Evolutionary conservation across 1,140 invertebrate species (phyloP).

Genomic region (Saccostrea cuccullata): DNA sequence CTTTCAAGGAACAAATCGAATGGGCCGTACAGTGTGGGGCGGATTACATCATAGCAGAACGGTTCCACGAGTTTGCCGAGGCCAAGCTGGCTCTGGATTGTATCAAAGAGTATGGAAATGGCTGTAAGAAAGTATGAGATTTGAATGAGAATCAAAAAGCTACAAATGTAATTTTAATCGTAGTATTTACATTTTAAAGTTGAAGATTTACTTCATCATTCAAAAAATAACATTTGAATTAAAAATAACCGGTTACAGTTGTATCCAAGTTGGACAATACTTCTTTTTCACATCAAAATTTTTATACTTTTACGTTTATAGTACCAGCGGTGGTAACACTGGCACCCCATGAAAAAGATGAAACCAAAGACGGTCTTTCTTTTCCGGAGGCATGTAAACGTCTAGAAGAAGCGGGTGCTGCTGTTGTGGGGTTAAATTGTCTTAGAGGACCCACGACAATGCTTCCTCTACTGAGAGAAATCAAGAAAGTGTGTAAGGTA

Average conservation of each 20-base stretch:
- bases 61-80: constrained; percentile 66
- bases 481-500: constrained; percentile 66
- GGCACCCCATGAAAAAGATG: constrained; percentile 46
- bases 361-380: constrained; percentile 62
- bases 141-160: neutral
- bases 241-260: no score
- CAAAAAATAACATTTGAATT: no score
- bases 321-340: constrained; percentile 69
- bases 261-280: no score
- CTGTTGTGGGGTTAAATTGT: constrained; percentile 74
- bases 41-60: constrained; percentile 72
- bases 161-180: neutral
- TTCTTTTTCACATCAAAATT: no score
- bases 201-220: no score
- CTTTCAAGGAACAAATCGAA: constrained; percentile 66
- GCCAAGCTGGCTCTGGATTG: constrained; percentile 69
- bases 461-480: constrained; percentile 64
- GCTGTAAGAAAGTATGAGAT: constrained; percentile 37
- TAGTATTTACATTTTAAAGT: neutral
- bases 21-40: constrained; percentile 69
- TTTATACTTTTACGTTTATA: neutral
- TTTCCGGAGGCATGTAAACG: constrained; percentile 62
- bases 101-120: constrained; percentile 70
- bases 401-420: constrained; percentile 71
- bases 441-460: constrained; percentile 66